A percentile compares a stretch with the other conserved stretches of the same genome.
These are phyloP conservation scores for Cephus rjabovi DNA, from an alignment of 2,888 invertebrate genomes.

Conservation along the genomic window DNA sequence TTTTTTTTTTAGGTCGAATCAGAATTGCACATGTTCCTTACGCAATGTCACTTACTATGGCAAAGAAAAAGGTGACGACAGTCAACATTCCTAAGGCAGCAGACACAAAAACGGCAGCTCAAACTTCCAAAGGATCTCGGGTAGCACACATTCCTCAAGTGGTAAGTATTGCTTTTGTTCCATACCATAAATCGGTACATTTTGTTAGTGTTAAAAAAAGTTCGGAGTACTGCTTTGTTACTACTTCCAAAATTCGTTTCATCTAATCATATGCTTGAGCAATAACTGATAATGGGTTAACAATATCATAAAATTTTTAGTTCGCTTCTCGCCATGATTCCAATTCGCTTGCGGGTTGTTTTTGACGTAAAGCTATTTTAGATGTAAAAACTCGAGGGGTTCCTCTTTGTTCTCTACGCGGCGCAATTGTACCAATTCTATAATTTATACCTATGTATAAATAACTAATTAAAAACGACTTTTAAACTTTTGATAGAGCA, in stretches of 20 bases:
- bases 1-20: conserved; percentile 53
- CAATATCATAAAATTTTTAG: background rate
- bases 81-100: conserved; percentile 50
- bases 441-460: background rate
- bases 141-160: conserved; percentile 76
- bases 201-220: background rate
- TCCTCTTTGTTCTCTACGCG: background rate
- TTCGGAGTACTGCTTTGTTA: background rate
- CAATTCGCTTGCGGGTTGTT: background rate
- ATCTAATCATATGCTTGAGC: background rate
- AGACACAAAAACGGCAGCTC: conserved; percentile 71
- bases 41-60: conserved; percentile 77
- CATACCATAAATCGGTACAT: background rate
- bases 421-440: background rate
- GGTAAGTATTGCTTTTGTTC: conserved; percentile 39
- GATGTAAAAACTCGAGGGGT: background rate
- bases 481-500: background rate
- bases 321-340: background rate
- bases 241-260: background rate
- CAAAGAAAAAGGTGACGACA: conserved; percentile 75
- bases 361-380: background rate
- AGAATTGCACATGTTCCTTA: conserved; percentile 86
- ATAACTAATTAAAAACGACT: background rate
- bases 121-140: conserved; percentile 76
- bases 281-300: background rate